Conservation (phyloP, 1,140 invertebrate genomes). For the Aphelenchoides fujianensis region DNA sequence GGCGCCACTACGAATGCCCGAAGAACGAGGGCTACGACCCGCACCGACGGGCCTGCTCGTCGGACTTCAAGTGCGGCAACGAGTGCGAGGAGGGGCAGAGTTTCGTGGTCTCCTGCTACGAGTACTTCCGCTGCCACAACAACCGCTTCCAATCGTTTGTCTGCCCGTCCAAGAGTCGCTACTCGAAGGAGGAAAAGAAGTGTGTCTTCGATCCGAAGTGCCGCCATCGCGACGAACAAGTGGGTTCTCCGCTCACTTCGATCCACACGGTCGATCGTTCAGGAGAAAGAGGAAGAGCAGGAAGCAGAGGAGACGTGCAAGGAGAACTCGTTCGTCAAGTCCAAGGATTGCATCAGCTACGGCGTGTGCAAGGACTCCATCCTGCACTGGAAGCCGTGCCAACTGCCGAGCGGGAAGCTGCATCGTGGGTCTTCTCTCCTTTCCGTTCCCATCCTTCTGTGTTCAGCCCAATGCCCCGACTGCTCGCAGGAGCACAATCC, state of each 20-base stretch:
- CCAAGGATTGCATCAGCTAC: constrained; percentile 14
- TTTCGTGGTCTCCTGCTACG: constrained; percentile 2
- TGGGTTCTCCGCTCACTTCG: background rate
- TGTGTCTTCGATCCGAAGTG: constrained; percentile 12
- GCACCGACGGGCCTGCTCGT: background rate
- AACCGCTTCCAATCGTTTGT: background rate
- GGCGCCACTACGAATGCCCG: background rate
- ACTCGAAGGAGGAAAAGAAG: background rate
- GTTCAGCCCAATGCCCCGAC: background rate
- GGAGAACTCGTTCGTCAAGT: background rate
- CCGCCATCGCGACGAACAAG: background rate
- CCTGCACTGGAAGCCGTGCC: constrained; percentile 6
- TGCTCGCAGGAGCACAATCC: background rate
- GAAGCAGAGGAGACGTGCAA: background rate
- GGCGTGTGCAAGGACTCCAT: background rate
- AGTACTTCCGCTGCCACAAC: background rate
- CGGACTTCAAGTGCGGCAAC: background rate
- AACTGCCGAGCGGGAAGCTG: background rate
- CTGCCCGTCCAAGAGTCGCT: background rate
- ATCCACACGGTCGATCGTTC: background rate
- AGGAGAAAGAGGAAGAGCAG: background rate
- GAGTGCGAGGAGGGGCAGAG: background rate
- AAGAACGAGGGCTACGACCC: constrained; percentile 5
- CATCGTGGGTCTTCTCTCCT: background rate
- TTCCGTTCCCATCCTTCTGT: background rate